Evolutionary conservation across 1,140 invertebrate species (phyloP).

Genomic region (Halotydeus destructor): DNA sequence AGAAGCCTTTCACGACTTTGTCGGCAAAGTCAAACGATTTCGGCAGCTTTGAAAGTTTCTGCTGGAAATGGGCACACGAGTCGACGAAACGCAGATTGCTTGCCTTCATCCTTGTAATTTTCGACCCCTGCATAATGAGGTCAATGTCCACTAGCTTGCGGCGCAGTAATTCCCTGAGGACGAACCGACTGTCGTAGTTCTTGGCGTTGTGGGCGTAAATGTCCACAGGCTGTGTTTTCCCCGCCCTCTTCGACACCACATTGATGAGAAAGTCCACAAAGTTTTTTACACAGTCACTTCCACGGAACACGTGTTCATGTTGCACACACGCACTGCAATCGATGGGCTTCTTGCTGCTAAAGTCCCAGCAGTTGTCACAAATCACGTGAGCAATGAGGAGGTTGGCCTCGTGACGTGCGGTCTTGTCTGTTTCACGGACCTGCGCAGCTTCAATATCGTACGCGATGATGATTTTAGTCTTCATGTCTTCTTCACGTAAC

Average conservation of each 20-base stretch:
- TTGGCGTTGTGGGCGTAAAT: neutral
- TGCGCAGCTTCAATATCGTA: conserved; percentile 1
- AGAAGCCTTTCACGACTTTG: conserved; percentile 6
- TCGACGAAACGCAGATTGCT: conserved; percentile 1
- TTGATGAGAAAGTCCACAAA: neutral
- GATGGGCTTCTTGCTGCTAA: neutral
- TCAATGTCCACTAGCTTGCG: neutral
- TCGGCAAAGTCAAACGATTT: conserved; percentile 3
- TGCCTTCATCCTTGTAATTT: conserved; percentile 1
- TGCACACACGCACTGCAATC: neutral
- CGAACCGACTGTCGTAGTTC: conserved; percentile 4
- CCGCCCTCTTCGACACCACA: neutral
- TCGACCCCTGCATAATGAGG: conserved; percentile 1
- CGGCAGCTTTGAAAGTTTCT: neutral
- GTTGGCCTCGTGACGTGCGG: neutral
- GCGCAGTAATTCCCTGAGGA: neutral
- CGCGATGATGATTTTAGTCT: neutral
- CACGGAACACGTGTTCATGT: neutral
- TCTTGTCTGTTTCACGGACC: neutral
- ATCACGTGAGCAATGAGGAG: neutral
- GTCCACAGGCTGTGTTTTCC: neutral
- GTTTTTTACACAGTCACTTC: neutral
- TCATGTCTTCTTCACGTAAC: neutral
- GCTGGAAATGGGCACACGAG: conserved; percentile 2
- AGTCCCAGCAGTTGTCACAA: neutral